These are phyloP conservation scores for Hipparchia semele DNA, from an alignment of 2,888 invertebrate species.

Conservation along the genomic window DNA sequence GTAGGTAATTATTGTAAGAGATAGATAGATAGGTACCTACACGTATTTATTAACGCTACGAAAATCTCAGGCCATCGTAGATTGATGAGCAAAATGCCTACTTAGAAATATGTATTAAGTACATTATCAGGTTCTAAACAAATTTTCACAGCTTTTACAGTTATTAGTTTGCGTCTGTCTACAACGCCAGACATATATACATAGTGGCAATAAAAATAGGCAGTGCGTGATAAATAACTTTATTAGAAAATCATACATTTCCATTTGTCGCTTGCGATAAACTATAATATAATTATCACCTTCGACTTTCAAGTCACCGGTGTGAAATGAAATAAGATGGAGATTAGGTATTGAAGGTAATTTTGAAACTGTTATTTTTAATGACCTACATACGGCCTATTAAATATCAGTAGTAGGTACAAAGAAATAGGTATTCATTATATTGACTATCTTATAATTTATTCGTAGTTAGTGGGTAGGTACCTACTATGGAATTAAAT, in stretches of 20 bases:
- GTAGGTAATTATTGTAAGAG: too few species aligned
- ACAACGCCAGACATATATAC: neutral
- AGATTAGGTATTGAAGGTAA: neutral
- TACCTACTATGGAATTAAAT: too few species aligned
- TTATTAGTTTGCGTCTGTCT: neutral
- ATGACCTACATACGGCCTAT: too few species aligned
- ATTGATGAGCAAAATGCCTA: neutral
- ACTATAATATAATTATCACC: slow-evolving; percentile 36
- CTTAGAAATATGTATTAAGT: neutral
- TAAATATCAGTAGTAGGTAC: too few species aligned
- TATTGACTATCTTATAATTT: too few species aligned
- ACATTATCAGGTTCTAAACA: neutral
- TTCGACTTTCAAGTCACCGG: slow-evolving; percentile 23
- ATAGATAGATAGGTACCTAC: too few species aligned
- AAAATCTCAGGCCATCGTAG: neutral
- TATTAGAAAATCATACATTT: slow-evolving; percentile 32
- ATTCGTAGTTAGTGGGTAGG: too few species aligned
- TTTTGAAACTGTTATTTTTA: too few species aligned
- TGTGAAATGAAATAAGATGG: slow-evolving; percentile 14
- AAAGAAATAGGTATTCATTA: too few species aligned
- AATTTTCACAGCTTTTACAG: neutral
- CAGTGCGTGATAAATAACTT: slow-evolving; percentile 30
- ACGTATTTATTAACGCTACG: too few species aligned
- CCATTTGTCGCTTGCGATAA: slow-evolving; percentile 32
- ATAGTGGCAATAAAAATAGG: slow-evolving; percentile 27